phyloP scores from a whole-genome alignment of 2,888 invertebrate genomes.

The Cosmia pyralina region DNA sequence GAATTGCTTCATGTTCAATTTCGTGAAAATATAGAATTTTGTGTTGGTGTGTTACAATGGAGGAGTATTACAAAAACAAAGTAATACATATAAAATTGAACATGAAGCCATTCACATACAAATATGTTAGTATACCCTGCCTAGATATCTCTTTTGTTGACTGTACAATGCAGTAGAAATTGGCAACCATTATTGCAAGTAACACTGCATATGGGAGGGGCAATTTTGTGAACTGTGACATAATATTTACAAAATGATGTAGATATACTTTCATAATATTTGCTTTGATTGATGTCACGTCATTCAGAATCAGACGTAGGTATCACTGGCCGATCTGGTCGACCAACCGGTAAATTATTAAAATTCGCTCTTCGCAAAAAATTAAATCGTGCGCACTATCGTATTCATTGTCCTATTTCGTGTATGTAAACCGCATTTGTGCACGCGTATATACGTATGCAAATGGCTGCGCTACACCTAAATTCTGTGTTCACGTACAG shows the following conservation, averaged over 20 bases:
- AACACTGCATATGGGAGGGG: constrained; percentile 34
- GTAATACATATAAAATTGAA: no score
- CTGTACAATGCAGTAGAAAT: constrained; percentile 36
- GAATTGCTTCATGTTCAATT: no score
- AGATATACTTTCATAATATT: constrained; percentile 23
- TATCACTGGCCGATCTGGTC: constrained; percentile 26
- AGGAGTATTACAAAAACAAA: no score
- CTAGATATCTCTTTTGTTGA: no score
- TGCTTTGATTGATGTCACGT: constrained; percentile 27
- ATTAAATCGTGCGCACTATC: constrained; percentile 28
- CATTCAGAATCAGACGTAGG: constrained; percentile 10
- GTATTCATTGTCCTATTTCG: constrained; percentile 58
- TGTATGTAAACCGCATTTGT: constrained; percentile 52
- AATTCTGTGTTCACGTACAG: constrained; percentile 28
- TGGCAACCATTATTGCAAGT: constrained; percentile 43
- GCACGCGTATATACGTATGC: constrained; percentile 47
- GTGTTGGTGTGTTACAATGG: no score
- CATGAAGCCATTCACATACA: no score
- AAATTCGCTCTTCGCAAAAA: constrained; percentile 43
- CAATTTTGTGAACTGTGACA: constrained; percentile 36
- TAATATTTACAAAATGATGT: constrained; percentile 29
- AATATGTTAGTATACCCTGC: no score
- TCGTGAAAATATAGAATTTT: no score
- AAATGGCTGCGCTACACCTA: constrained; percentile 39
- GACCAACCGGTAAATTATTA: constrained; percentile 24